phyloP scores from a whole-genome alignment of 2,888 invertebrate genomes.

The Laothoe populi region DNA sequence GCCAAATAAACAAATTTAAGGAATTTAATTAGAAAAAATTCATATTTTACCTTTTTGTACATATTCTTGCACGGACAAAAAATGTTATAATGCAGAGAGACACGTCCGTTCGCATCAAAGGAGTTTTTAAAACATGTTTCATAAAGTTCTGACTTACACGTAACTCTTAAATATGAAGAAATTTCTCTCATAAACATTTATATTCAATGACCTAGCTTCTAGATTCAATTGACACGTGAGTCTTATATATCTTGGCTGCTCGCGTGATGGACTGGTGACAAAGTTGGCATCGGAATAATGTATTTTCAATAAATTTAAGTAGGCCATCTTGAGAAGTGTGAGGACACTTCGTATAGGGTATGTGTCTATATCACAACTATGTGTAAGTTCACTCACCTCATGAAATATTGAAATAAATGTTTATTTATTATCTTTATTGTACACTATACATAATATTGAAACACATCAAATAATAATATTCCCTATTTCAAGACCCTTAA shows the following conservation, averaged over 20 bases:
- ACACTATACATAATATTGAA: too few relatives aligned
- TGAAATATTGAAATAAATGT: too few relatives aligned
- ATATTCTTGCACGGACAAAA: neutral
- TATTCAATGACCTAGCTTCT: neutral
- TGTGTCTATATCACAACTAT: too few relatives aligned
- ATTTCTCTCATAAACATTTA: neutral
- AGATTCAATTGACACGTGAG: conserved; percentile 2
- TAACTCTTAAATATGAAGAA: neutral
- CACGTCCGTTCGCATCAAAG: neutral
- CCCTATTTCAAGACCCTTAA: too few relatives aligned
- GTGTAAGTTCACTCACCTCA: too few relatives aligned
- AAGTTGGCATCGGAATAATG: neutral
- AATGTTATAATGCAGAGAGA: neutral
- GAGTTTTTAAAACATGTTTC: conserved; percentile 9
- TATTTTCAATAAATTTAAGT: neutral
- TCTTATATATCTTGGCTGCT: neutral
- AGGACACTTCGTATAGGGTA: too few relatives aligned
- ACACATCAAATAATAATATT: too few relatives aligned
- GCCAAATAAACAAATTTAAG: too few relatives aligned
- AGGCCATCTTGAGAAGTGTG: too few relatives aligned
- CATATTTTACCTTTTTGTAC: neutral
- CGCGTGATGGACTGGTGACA: neutral
- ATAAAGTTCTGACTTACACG: neutral
- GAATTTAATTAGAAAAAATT: too few relatives aligned
- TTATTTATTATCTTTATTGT: too few relatives aligned